Percentiles rank a stretch among this genome's conserved stretches.
Conservation (phyloP, 2,888 invertebrate species). For the Lithophane ornitopus region DNA sequence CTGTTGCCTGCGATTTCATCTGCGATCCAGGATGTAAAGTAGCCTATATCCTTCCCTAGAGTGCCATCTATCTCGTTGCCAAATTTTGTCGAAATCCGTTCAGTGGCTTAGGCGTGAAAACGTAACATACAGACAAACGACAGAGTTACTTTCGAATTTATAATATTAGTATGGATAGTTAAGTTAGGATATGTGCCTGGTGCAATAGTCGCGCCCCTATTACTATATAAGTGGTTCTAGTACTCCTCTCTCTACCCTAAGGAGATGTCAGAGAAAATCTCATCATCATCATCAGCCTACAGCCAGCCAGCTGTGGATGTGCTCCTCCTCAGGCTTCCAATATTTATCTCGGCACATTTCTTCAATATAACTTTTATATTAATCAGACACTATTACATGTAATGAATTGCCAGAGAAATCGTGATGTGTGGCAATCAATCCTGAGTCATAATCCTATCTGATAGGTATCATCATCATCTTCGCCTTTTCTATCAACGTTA, state of each 20-base stretch:
- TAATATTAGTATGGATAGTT: too few relatives aligned
- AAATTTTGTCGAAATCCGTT: too few relatives aligned
- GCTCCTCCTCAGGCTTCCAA: background rate
- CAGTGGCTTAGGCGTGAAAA: too few relatives aligned
- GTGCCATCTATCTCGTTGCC: too few relatives aligned
- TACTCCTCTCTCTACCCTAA: background rate
- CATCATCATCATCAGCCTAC: background rate
- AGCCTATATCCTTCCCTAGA: too few relatives aligned
- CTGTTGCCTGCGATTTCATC: too few relatives aligned
- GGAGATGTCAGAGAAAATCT: background rate
- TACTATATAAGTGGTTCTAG: background rate
- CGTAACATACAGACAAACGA: too few relatives aligned
- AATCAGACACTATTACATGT: background rate
- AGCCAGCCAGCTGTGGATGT: too few relatives aligned
- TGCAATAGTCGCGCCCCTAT: background rate
- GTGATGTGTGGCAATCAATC: conserved; percentile 2
- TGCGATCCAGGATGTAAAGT: too few relatives aligned
- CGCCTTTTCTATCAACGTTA: conserved; percentile 32
- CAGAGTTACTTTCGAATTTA: too few relatives aligned
- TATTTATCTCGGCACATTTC: background rate
- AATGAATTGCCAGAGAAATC: conserved; percentile 4
- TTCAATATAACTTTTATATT: background rate
- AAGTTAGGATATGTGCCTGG: too few relatives aligned
- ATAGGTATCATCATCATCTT: conserved; percentile 13
- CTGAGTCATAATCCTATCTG: conserved; percentile 19